Evolutionary conservation across 2,113 vertebrate genomes (phyloP).

Genomic region (Aegotheles bennettii): DNA sequence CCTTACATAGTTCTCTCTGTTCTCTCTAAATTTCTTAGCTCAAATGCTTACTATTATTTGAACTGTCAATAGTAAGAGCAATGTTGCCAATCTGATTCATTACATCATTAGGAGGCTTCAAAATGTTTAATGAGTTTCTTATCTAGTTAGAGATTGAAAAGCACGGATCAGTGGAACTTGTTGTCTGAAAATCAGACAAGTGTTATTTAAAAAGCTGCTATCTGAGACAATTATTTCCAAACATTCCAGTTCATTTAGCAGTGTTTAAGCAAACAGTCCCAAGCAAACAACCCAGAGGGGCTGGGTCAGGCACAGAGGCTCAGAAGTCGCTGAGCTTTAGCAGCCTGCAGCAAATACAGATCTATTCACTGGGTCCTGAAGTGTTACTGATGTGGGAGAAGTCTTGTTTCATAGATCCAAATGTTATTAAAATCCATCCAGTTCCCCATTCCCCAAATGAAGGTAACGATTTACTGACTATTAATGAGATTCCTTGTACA

Average conservation of each 20-base stretch:
- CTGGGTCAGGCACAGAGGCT: background rate
- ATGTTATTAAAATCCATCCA: background rate
- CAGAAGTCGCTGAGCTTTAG: background rate
- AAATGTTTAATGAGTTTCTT: background rate
- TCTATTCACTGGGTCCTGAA: background rate
- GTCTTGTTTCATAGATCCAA: background rate
- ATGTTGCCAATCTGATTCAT: background rate
- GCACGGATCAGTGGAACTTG: background rate
- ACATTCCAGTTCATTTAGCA: background rate
- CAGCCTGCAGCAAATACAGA: background rate
- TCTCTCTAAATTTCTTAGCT: background rate
- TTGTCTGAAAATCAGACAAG: slow-evolving; percentile 20
- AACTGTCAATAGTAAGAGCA: background rate
- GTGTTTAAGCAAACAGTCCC: background rate
- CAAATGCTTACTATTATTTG: background rate
- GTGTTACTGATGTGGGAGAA: background rate
- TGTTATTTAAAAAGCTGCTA: background rate
- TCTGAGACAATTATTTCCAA: background rate
- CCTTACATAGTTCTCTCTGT: background rate
- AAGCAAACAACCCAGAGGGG: background rate
- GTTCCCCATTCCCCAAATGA: background rate
- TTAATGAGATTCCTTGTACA: background rate
- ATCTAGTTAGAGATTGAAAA: background rate
- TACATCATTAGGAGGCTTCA: background rate
- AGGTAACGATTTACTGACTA: background rate